Base-by-base conservation (phyloP, 2,888 invertebrate species). In the Lumbricus terrestris region DNA sequence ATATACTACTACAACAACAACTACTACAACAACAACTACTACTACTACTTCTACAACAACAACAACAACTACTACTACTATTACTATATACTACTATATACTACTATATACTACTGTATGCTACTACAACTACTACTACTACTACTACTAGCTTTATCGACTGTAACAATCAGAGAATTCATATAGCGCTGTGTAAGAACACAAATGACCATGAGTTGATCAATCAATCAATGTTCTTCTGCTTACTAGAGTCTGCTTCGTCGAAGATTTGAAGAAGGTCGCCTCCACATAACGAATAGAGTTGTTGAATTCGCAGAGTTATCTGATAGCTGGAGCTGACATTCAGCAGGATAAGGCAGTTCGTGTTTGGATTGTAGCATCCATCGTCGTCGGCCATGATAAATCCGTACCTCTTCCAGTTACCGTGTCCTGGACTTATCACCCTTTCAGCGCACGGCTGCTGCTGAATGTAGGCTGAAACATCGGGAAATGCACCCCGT, bases 391-490 rank as follows among this genome's bases (percentile, higher is more conserved):
- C 85, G 85, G 85, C 35, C 85, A 85, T 85, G 35, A 85, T 33
- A 23, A 85, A 85, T 18, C 85, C 85, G 85, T 85, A 85, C 16
- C 35, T 85, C 85, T 85, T 85, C 85, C 85, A 37, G 37, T 33
- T 33, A 0, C 34, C 34, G 8, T 23, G 35, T 34, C 85, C 85
- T 20, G 85, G 85, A 23, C 20, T 85, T 5, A 85, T 18, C 34
- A 85, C 85, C 20, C 35, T 6, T 29, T 85, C 34, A 18, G 8
- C 34, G 35, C 85, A 85, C 23, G 37, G 35, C 20, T 35, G n/a
- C 35, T 85, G n/a, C 35, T 85, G 85, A 18, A 85, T 85, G 85
- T 35, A 85, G 35, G 8, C 85, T 85, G 85, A 18, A 37, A 85
- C 37, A 37, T 85, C 37, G 16, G 1, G n/a, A 85, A 85, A 85